Conservation (phyloP, 2,888 invertebrate genomes). For the Branchipolynoe longqiensis region DNA sequence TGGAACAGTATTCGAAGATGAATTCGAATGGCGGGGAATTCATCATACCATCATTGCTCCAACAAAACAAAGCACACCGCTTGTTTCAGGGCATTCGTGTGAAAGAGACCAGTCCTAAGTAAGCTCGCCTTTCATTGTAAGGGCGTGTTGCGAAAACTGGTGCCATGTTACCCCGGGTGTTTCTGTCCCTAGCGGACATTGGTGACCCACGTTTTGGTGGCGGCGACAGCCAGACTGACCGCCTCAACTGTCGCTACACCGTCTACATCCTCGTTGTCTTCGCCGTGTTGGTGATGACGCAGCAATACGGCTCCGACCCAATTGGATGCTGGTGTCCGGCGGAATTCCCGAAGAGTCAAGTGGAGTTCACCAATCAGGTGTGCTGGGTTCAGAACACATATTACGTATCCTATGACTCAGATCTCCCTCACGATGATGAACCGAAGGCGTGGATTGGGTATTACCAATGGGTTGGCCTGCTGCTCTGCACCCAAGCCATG, state of each 20-base stretch:
- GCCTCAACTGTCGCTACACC: conserved; percentile 67
- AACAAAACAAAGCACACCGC: too few species aligned
- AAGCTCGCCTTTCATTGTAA: too few species aligned
- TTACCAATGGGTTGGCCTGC: conserved; percentile 82
- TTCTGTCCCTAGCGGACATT: conserved; percentile 64
- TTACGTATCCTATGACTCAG: conserved; percentile 82
- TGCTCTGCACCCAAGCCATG: conserved; percentile 67
- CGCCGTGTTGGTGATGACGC: conserved; percentile 62
- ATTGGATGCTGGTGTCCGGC: conserved; percentile 66
- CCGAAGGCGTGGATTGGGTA: conserved; percentile 81
- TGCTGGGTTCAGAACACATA: conserved; percentile 83
- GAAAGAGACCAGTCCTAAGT: too few species aligned
- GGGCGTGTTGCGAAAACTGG: too few species aligned
- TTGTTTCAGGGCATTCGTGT: too few species aligned
- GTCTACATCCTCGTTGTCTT: conserved; percentile 64
- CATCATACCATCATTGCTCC: too few species aligned
- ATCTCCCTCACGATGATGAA: conserved; percentile 79
- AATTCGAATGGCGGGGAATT: too few species aligned
- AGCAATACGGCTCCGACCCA: conserved; percentile 64
- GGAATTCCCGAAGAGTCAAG: conserved; percentile 66
- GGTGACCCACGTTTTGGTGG: conserved; percentile 65
- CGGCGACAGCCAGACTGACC: conserved; percentile 68
- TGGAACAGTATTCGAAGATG: too few species aligned
- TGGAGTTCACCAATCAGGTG: conserved; percentile 75
- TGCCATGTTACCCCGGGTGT: conserved; percentile 64